Evolutionary conservation across 2,797 vertebrate genomes (phyloP).

Genomic region (Megalops cyprinoides): DNA sequence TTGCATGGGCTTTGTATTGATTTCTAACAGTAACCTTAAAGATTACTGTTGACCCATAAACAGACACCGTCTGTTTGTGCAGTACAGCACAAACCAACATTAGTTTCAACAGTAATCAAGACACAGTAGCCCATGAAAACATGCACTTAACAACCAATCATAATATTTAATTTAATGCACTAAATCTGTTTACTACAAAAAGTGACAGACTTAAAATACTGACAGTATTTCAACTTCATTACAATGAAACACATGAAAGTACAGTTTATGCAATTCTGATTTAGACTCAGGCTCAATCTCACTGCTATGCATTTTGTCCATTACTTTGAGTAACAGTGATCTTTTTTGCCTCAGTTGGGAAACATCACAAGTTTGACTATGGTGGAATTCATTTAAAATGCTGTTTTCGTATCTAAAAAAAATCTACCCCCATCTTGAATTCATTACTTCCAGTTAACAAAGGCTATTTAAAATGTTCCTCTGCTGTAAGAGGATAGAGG

Average conservation of each 20-base stretch:
- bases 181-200: no score
- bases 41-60: conserved; percentile 68
- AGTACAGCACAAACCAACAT: conserved; percentile 44
- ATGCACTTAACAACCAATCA: conserved; percentile 1
- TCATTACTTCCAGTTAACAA: neutral
- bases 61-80: conserved; percentile 47
- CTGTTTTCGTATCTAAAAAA: neutral
- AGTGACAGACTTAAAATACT: neutral
- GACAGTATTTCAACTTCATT: neutral
- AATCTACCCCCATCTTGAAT: neutral
- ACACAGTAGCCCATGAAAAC: conserved; percentile 27
- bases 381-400: neutral
- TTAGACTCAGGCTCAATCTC: neutral
- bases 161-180: neutral
- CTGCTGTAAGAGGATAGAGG: conserved; percentile 23
- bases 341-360: neutral
- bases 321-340: neutral
- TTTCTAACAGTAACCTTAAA: conserved; percentile 58
- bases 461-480: conserved; percentile 13
- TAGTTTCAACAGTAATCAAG: conserved; percentile 31
- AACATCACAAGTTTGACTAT: neutral
- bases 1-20: conserved; percentile 55
- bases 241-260: no score
- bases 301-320: neutral
- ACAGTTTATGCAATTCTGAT: neutral